Conservation (phyloP, 2,888 invertebrate genomes). For the Orthonychiurus folsomi region DNA sequence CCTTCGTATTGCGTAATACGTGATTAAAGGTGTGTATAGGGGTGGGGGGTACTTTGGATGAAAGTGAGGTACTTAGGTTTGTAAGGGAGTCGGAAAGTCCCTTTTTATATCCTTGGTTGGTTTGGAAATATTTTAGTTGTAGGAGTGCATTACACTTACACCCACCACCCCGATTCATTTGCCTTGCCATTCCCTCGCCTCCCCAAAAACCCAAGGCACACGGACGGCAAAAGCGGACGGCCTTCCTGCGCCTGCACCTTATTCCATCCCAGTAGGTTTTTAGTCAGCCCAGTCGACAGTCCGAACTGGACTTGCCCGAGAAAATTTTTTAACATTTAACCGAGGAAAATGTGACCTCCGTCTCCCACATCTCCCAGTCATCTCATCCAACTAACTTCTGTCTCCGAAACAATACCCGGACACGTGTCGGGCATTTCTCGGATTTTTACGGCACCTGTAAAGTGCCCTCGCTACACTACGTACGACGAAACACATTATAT, state of each 20-base stretch:
- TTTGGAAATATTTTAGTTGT: background rate
- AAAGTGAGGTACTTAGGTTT: background rate
- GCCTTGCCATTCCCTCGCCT: background rate
- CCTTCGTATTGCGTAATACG: slow-evolving; percentile 22
- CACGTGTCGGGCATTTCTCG: no score
- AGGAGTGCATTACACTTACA: background rate
- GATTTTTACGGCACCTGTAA: background rate
- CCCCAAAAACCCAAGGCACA: background rate
- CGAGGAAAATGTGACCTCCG: background rate
- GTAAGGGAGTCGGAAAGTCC: no score
- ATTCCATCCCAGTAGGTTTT: background rate
- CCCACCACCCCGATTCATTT: no score
- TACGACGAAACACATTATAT: background rate
- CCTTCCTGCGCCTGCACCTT: background rate
- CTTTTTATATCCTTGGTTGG: no score
- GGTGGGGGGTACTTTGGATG: background rate
- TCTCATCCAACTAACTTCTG: background rate
- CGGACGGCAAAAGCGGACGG: background rate
- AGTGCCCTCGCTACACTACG: background rate
- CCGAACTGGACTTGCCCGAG: background rate
- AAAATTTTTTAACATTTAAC: background rate
- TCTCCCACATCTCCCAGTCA: background rate
- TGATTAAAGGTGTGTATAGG: slow-evolving; percentile 13
- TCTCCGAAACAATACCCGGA: background rate
- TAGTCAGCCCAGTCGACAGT: background rate